Conservation (phyloP, 2,888 invertebrate genomes). For the Bimastos eiseni region DNA sequence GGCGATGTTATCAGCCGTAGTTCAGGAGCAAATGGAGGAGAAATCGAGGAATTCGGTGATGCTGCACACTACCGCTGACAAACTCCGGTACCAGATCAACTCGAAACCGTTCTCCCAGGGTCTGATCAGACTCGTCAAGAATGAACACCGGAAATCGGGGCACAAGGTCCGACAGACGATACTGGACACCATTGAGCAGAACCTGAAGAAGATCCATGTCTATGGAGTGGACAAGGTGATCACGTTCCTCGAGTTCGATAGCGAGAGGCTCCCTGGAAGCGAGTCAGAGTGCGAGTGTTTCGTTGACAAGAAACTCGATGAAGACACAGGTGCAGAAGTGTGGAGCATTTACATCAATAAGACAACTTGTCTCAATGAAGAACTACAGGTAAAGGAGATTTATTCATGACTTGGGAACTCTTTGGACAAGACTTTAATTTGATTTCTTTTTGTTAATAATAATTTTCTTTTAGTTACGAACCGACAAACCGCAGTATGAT, state of each 20-base stretch:
- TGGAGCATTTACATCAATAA: slow-evolving; percentile 46
- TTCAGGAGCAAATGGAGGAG: slow-evolving; percentile 45
- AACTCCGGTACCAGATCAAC: slow-evolving; percentile 44
- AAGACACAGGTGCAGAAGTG: slow-evolving; percentile 34
- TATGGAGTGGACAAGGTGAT: slow-evolving; percentile 45
- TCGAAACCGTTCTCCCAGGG: slow-evolving; percentile 45
- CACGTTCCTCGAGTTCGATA: slow-evolving; percentile 43
- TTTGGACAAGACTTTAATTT: too few relatives aligned
- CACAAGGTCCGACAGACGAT: slow-evolving; percentile 41
- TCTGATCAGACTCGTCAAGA: slow-evolving; percentile 44
- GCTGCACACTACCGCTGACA: slow-evolving; percentile 43
- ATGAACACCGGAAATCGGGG: slow-evolving; percentile 43
- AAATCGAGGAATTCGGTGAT: slow-evolving; percentile 39
- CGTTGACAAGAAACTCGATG: slow-evolving; percentile 41
- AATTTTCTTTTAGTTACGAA: too few relatives aligned
- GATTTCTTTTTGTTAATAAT: too few relatives aligned
- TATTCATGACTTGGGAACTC: neutral
- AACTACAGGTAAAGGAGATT: slow-evolving; percentile 35
- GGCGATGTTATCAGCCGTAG: slow-evolving; percentile 42
- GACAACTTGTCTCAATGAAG: slow-evolving; percentile 43
- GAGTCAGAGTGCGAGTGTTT: slow-evolving; percentile 47
- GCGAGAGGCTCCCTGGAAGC: slow-evolving; percentile 41
- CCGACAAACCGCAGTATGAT: too few relatives aligned
- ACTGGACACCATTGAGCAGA: slow-evolving; percentile 42
- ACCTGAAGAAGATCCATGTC: slow-evolving; percentile 43